phyloP scores from a whole-genome alignment of 2,888 invertebrate species.

The Tenthredo notha region DNA sequence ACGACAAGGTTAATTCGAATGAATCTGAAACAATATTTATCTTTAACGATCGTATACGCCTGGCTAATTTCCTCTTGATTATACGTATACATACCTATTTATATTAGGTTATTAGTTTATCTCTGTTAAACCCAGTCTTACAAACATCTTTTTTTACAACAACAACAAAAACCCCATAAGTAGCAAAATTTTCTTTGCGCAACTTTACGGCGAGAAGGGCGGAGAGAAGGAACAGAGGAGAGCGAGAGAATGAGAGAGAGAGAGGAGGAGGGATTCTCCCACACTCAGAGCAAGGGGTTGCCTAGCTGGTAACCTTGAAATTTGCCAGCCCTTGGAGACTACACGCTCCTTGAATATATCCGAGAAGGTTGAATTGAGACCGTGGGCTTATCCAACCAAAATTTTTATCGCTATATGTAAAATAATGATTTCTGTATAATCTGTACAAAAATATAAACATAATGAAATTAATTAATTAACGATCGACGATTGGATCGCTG shows the following conservation, averaged over 20 bases:
- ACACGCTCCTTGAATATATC: conserved; percentile 16
- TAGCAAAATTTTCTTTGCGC: conserved; percentile 5
- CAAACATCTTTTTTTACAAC: not conserved
- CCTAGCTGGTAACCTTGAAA: conserved; percentile 46
- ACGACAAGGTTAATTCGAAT: not conserved
- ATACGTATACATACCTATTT: not conserved
- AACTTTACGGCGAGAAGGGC: conserved; percentile 27
- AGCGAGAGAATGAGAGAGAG: not conserved
- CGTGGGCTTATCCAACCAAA: not conserved
- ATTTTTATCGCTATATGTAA: not conserved
- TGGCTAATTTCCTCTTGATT: not conserved
- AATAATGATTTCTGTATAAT: not conserved
- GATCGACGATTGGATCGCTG: not conserved
- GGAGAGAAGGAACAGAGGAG: conserved; percentile 20
- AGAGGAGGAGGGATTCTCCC: conserved; percentile 25
- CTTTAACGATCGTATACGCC: not conserved
- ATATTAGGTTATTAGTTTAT: not conserved
- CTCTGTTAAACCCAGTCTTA: not conserved
- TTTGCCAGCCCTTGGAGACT: conserved; percentile 48
- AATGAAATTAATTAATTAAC: not conserved
- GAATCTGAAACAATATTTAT: not conserved
- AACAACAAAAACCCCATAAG: not conserved
- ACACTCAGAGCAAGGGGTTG: not conserved
- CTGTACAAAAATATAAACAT: not conserved
- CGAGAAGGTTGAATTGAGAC: conserved; percentile 33